A percentile compares a stretch with the other conserved stretches of the same genome.
Evolutionary conservation across 2,797 vertebrate species (phyloP).

Genomic region (Pempheris klunzingeri): DNA sequence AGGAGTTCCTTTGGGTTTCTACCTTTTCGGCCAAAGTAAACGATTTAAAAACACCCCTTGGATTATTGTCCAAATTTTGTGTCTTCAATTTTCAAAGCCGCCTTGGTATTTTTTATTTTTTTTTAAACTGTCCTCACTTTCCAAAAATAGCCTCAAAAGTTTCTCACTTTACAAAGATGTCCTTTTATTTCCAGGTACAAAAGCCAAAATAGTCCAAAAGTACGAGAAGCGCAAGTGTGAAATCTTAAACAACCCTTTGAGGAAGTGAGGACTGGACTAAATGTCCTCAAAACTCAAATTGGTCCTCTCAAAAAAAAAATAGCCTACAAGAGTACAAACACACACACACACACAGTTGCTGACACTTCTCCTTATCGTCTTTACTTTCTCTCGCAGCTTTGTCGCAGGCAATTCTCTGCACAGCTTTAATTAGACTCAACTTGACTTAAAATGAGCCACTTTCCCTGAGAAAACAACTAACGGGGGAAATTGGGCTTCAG

Average conservation of each 20-base stretch:
- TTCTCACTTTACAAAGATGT: neutral
- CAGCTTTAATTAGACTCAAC: slow-evolving; percentile 61
- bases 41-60: neutral
- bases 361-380: slow-evolving; percentile 26
- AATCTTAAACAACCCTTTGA: too few relatives aligned
- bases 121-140: neutral
- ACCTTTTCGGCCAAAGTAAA: neutral
- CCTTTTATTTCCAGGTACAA: neutral
- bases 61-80: too few relatives aligned
- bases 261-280: neutral
- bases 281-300: neutral
- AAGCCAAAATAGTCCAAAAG: neutral
- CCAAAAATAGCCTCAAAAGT: neutral
- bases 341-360: slow-evolving; percentile 9
- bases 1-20: neutral
- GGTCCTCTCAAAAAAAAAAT: neutral
- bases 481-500: slow-evolving; percentile 45
- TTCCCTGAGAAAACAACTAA: slow-evolving; percentile 60
- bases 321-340: neutral
- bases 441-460: slow-evolving; percentile 57
- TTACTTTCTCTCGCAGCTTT: slow-evolving; percentile 25
- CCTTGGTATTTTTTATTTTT: too few relatives aligned
- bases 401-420: slow-evolving; percentile 35
- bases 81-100: too few relatives aligned
- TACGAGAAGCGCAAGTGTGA: neutral